Conservation (phyloP, 1,140 invertebrate species). For the Dinothrombium tinctorium region DNA sequence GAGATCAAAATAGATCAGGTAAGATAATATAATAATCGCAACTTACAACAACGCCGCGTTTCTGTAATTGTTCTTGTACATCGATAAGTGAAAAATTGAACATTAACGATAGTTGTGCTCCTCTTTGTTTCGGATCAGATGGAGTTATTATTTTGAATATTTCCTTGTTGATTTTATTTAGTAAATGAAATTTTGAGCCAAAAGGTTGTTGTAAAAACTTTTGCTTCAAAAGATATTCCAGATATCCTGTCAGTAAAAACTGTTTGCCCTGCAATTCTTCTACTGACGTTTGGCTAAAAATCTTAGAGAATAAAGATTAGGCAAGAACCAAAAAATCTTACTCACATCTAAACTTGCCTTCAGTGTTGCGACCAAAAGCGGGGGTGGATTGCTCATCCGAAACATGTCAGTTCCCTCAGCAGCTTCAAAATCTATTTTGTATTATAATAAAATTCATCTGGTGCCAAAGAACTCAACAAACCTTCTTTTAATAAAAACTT, state of each 20-base stretch:
- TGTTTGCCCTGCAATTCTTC: conserved; percentile 26
- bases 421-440: conserved; percentile 25
- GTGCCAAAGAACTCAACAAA: conserved; percentile 4
- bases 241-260: conserved; percentile 29
- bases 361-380: conserved; percentile 25
- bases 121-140: conserved; percentile 25
- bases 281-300: conserved; percentile 28
- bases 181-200: conserved; percentile 3
- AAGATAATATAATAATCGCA: conserved; percentile 11
- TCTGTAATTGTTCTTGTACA: conserved; percentile 25
- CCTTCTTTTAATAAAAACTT: conserved; percentile 16
- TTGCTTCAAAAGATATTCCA: conserved; percentile 27
- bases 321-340: conserved; percentile 1
- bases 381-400: conserved; percentile 30
- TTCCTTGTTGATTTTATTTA: conserved; percentile 5
- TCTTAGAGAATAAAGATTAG: conserved; percentile 18
- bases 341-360: conserved; percentile 20
- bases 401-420: conserved; percentile 26
- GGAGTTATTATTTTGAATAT: conserved; percentile 28
- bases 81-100: conserved; percentile 22
- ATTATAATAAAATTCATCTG: conserved; percentile 10
- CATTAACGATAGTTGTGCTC: conserved; percentile 29
- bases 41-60: conserved; percentile 30
- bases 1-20: not conserved
- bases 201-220: too few relatives aligned